A percentile compares a stretch with the other conserved stretches of the same genome.
phyloP scores from a whole-genome alignment of 2,797 vertebrate genomes.

The Agapornis canus region DNA sequence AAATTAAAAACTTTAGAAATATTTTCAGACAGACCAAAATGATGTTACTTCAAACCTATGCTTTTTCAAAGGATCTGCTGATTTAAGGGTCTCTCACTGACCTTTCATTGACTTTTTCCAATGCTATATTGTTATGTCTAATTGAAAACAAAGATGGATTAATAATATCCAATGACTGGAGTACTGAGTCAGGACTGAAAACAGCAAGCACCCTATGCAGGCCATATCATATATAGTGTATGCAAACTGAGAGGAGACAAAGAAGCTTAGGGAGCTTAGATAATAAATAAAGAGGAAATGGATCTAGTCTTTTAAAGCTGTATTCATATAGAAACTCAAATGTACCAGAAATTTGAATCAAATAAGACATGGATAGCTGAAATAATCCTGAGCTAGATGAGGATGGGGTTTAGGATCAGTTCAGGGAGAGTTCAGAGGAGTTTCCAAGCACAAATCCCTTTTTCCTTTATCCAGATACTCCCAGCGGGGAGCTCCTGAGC shows the following conservation, averaged over 20 bases:
- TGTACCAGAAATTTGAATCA: background rate
- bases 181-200: conserved; percentile 14
- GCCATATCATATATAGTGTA: background rate
- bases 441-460: background rate
- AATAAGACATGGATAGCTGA: background rate
- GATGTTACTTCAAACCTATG: background rate
- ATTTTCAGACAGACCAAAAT: background rate
- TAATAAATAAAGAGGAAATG: conserved; percentile 14
- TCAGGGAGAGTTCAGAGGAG: conserved; percentile 29
- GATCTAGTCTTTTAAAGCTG: background rate
- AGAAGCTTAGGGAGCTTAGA: conserved; percentile 22
- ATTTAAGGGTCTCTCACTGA: conserved; percentile 11
- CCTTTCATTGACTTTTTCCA: conserved; percentile 18
- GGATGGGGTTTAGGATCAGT: background rate
- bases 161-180: conserved; percentile 1
- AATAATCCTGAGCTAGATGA: conserved; percentile 11
- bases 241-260: conserved; percentile 4
- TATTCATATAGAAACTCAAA: background rate
- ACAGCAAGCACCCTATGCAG: background rate
- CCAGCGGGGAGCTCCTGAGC: background rate
- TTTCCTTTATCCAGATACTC: background rate
- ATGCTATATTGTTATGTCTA: conserved; percentile 13
- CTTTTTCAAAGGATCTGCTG: background rate
- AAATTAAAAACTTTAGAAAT: conserved; percentile 13
- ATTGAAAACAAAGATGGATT: conserved; percentile 46